Percentiles rank a stretch among this genome's conserved stretches.
phyloP scores from a whole-genome alignment of 2,113 vertebrate species.

The Burhinus bistriatus region DNA sequence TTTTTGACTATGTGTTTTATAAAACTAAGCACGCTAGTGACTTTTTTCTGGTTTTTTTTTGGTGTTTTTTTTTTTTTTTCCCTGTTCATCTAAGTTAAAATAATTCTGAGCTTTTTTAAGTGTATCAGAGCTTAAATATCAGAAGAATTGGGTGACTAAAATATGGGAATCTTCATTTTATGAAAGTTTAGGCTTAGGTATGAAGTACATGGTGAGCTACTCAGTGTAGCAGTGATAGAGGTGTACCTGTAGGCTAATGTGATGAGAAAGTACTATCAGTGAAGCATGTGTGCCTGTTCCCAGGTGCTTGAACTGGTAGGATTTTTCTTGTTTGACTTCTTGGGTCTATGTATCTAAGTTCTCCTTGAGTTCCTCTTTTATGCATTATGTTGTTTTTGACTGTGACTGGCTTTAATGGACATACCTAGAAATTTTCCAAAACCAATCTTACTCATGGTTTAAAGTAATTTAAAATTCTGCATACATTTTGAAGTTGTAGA shows the following conservation, averaged over 20 bases:
- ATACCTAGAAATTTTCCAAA: background rate
- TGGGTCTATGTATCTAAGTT: background rate
- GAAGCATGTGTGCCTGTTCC: background rate
- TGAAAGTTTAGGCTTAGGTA: background rate
- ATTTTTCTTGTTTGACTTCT: background rate
- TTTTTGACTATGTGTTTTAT: background rate
- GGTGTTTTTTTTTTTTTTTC: accelerated
- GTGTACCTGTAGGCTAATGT: background rate
- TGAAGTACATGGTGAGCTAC: background rate
- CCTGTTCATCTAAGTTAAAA: background rate
- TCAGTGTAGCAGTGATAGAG: background rate
- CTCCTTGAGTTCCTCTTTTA: background rate
- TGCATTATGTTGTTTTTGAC: background rate
- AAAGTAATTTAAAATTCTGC: background rate
- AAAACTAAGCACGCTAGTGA: background rate
- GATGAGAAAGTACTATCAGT: background rate
- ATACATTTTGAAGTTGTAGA: background rate
- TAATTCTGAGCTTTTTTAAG: background rate
- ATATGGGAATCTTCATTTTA: background rate
- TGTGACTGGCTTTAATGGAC: background rate
- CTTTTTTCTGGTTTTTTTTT: background rate
- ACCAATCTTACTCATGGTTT: background rate
- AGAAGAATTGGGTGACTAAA: background rate
- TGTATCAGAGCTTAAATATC: background rate
- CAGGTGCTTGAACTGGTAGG: background rate